Evolutionary conservation across 2,797 vertebrate genomes (phyloP).

Genomic region (Parauchenoglanis ngamensis): DNA sequence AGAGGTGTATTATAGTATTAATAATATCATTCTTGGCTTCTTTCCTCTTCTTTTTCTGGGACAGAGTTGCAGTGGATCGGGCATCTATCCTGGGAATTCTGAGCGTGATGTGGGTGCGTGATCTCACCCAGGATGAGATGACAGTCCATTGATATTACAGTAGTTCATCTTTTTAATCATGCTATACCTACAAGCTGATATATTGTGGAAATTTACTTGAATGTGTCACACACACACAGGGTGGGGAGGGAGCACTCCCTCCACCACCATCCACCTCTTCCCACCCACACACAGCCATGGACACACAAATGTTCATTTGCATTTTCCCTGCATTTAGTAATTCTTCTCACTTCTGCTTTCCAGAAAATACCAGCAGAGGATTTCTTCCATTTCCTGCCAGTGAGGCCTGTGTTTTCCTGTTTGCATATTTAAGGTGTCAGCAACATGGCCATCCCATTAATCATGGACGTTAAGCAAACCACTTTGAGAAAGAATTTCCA

Average conservation of each 20-base stretch:
- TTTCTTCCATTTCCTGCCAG: slow-evolving; percentile 60
- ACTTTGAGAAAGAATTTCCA: slow-evolving; percentile 56
- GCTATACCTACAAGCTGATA: too few species aligned
- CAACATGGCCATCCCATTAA: slow-evolving; percentile 62
- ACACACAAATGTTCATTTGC: slow-evolving; percentile 15
- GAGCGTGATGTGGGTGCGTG: neutral
- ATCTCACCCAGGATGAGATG: neutral
- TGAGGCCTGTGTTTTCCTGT: slow-evolving; percentile 62
- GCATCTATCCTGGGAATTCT: neutral
- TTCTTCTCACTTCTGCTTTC: slow-evolving; percentile 52
- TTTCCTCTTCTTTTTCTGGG: neutral
- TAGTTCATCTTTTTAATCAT: neutral
- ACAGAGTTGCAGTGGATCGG: neutral
- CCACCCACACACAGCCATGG: neutral
- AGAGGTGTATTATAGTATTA: neutral
- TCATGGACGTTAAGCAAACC: slow-evolving; percentile 58
- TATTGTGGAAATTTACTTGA: neutral
- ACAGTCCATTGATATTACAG: neutral
- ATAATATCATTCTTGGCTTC: neutral
- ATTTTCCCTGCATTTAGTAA: slow-evolving; percentile 11
- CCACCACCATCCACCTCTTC: neutral
- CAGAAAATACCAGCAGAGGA: slow-evolving; percentile 52
- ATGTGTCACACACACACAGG: neutral
- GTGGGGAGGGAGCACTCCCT: neutral
- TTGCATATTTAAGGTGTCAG: slow-evolving; percentile 69